Base-by-base conservation (phyloP, 2,113 vertebrate genomes). In the Phylloscopus trochiloides region DNA sequence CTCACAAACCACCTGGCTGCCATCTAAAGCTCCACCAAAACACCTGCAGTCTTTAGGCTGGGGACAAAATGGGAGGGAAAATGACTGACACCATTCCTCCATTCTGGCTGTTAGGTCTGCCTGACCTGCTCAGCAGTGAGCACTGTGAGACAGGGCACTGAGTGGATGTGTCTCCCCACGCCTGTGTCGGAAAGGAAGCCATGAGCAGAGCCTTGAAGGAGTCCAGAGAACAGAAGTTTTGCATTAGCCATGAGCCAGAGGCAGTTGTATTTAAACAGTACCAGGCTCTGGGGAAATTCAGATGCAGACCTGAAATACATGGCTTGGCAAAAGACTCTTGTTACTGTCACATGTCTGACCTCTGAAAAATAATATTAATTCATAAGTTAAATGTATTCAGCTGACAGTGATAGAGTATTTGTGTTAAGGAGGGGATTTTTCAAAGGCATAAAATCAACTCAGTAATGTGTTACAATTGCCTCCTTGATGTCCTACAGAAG, bases 341-440 rank as follows among this genome's bases (percentile, higher is more conserved):
- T 89, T 93, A 82, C 58, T 92, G 77, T 96, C 94, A 68, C 63
- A 52, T 82, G 80, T 40, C 77, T 95, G 88, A 88, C 88, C 90
- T 80, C 88, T 94, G 80, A 83, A 77, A 96, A 96, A 94, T 85
- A 95, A 77, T 76, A 79, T 77, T 95, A 90, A 96, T 93, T 96
- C 90, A 70, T 43, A 94, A 96, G 63, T 90, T 91, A 94, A 94
- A 91, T 3, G 38, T 82, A 51, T 93, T 90, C 94, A 77, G 34
- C 47, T 88, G 88, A 86, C 88, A 96, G 55, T 90, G 62, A 91
- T 90, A 80, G 63, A 96, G 50, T 80, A 82, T 92, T 93, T 92
- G 71, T 75, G 58, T 79, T 93, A 82, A 96, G 85, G 28, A 71
- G 51, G 84, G 83, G 38, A 83, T 92, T 92, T 90, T 94, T 95